These are phyloP conservation scores for Lasioglossum villosulum DNA, from an alignment of 2,888 invertebrate genomes.

Conservation along the genomic window DNA sequence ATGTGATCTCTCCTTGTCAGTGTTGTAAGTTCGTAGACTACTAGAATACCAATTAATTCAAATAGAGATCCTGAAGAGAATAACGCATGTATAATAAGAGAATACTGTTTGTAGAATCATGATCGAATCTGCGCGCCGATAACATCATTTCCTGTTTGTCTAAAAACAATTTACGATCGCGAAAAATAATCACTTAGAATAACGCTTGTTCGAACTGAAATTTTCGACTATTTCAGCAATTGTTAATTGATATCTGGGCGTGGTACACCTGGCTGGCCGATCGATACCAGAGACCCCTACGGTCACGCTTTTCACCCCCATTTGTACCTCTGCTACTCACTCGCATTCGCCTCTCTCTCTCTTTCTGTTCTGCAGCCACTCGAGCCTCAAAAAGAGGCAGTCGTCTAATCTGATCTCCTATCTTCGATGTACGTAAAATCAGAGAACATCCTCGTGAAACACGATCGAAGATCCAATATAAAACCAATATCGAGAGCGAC, in stretches of 20 bases:
- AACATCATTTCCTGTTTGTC: no score
- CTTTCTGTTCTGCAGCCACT: not conserved
- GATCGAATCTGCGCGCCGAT: no score
- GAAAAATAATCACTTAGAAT: no score
- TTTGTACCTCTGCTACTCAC: slow-evolving; percentile 35
- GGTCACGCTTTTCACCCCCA: slow-evolving; percentile 62
- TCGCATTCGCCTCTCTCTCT: not conserved
- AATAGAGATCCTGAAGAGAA: no score
- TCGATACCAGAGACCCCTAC: slow-evolving; percentile 77
- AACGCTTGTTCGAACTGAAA: not conserved
- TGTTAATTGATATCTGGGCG: slow-evolving; percentile 73
- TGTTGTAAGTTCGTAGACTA: no score
- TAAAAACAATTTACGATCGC: no score
- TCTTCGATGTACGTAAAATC: slow-evolving; percentile 12
- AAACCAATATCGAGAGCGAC: slow-evolving; percentile 77
- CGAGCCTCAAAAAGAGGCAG: slow-evolving; percentile 41
- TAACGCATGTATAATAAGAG: no score
- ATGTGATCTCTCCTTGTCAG: no score
- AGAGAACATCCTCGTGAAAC: slow-evolving; percentile 45
- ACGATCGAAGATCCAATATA: slow-evolving; percentile 75
- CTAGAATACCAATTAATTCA: no score
- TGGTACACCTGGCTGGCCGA: slow-evolving; percentile 79
- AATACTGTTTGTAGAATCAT: no score
- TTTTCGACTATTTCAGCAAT: slow-evolving; percentile 56
- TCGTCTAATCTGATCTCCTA: slow-evolving; percentile 31